Evolutionary conservation across 2,888 invertebrate genomes (phyloP), one percentile per base, ranked within the genome.

Genomic region (Leptogaster cylindrica): DNA sequence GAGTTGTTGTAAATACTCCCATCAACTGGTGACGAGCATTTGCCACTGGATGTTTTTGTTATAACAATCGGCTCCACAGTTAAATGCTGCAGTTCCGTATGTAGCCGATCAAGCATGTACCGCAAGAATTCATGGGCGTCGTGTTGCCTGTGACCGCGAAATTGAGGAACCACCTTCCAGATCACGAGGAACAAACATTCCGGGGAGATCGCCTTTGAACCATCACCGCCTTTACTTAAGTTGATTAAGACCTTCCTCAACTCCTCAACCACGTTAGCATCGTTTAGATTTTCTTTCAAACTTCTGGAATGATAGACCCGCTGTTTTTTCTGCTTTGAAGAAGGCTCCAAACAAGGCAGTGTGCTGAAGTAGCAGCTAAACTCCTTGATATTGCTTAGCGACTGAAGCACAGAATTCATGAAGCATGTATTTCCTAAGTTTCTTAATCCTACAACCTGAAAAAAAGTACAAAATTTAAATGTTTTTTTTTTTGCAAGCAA

Each of bases 71-170:
- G 33, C n/a, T 73, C 72, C n/a, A 70, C 63, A 8, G 70, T 65
- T 8, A 74, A 50, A 63, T 73, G 72, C 41, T 87, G 78, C 68
- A 88, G 78, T 75, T 89, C 89, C 27, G 84, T 85, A 76, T 89
- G 88, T 64, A 88, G 84, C 80, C 91, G 85, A 78, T 93, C 92
- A 50, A 93, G 83, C 86, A 92, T 89, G 75, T 91, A 92, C 6
- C 92, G 86, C 74, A 93, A 84, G 78, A 93, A 93, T 80, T 93
- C 93, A 76, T 93, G 93, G 8, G 92, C 92, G 77, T 93, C 93
- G 76, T 93, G 92, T 76, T 93, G 93, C 74, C 92, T 91, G 79
- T 91, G 92, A 2, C 92, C 92, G 73, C 89, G 85, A 82, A 92
- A 92, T 74, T 91, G 83, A 52, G 92, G 92, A 71, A 91, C 91